Conservation (phyloP, 1,140 invertebrate species). For the Drosophila simulans region DNA sequence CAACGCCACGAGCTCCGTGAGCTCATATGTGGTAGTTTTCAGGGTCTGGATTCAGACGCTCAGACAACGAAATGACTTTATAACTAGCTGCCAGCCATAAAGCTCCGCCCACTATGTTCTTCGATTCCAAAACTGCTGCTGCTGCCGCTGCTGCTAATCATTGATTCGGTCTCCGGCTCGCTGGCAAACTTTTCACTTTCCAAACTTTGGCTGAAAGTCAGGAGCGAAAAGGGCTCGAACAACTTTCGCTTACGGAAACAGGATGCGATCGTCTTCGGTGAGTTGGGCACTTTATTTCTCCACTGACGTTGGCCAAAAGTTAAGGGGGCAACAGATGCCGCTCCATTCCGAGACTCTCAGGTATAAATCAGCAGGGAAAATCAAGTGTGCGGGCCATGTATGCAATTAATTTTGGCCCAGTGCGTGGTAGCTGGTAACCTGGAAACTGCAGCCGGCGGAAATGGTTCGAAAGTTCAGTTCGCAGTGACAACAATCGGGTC, state of each 20-base stretch:
- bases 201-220: slow-evolving; percentile 58
- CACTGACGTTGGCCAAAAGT: slow-evolving; percentile 32
- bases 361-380: slow-evolving; percentile 37
- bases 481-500: slow-evolving; percentile 58
- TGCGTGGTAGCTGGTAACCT: slow-evolving; percentile 28
- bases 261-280: slow-evolving; percentile 62
- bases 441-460: slow-evolving; percentile 53
- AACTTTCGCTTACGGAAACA: slow-evolving; percentile 46
- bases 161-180: slow-evolving; percentile 42
- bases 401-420: slow-evolving; percentile 66
- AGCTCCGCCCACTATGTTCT: slow-evolving; percentile 7
- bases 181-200: slow-evolving; percentile 57
- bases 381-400: slow-evolving; percentile 35
- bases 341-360: background rate
- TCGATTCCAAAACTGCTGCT: slow-evolving; percentile 40
- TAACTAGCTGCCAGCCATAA: slow-evolving; percentile 73
- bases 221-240: slow-evolving; percentile 11
- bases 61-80: slow-evolving; percentile 67
- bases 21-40: slow-evolving; percentile 52
- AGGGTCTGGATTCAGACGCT: slow-evolving; percentile 11
- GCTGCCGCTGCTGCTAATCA: slow-evolving; percentile 56
- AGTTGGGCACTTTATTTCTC: slow-evolving; percentile 46
- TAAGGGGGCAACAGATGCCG: slow-evolving; percentile 45
- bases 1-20: slow-evolving; percentile 1
- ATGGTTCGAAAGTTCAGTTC: slow-evolving; percentile 74